Base-by-base conservation (phyloP, 2,888 invertebrate genomes). In the Ptilodon capucinus region DNA sequence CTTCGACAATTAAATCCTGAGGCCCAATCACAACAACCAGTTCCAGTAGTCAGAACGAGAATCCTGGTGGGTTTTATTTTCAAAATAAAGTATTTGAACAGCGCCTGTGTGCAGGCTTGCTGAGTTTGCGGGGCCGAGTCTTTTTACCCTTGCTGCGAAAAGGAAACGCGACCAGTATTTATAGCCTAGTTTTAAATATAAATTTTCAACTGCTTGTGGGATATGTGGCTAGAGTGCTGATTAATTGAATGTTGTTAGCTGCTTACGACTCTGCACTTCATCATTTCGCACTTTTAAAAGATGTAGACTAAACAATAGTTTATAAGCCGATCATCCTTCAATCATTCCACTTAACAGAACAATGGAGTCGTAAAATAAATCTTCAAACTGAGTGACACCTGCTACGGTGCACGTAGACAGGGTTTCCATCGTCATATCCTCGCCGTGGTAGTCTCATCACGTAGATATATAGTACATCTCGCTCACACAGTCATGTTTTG, bases 161-260 rank as follows among this genome's bases (percentile, higher is more conserved):
- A 65, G 69, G 67, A 70, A 71, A 67, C 47, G 14, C 39, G 58
- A 54, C 47, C 60, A 48, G 66, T 76, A 77, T 78, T 74, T 74
- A 71, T 74, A 76, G 74, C 48, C 66, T 50, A 54, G 71, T 57
- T 63, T 56, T 51, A 60, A 0, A 61, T 60, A 69, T 66, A 68
- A 47, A 67, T 65, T 61, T 57, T 50, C 44, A 42, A 42, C 46
- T 55, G 56, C 48, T 39, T 50, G 42, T 42, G 44, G 49, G 57
- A 66, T 64, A 62, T 65, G 60, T 62, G 50, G 46, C 48, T 44
- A 48, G 39, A 42, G n/a, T 45, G 2, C 13, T 34, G 34, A 16
- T 13, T 43, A 50, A 13, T 36, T 41, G 40, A 28, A 34, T 11
- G 1, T 57, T 39, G 60, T 46, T 55, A 51, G 41, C 34, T 56